phyloP scores from a whole-genome alignment of 2,113 vertebrate genomes.

The Callaeas wilsoni region DNA sequence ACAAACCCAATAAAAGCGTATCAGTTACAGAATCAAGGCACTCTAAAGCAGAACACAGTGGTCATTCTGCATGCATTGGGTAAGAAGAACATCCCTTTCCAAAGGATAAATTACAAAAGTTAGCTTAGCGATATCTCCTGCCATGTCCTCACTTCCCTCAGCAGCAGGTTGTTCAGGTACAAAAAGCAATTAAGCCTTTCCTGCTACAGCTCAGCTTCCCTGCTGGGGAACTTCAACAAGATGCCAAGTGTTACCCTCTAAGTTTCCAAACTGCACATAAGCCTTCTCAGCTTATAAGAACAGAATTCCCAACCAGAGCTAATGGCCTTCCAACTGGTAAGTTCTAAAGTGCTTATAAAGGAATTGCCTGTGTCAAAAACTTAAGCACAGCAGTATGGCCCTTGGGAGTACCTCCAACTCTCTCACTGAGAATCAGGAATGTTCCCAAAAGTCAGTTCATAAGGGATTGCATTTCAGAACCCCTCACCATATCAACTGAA shows the following conservation, averaged over 20 bases:
- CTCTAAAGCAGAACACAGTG: not conserved
- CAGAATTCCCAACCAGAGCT: not conserved
- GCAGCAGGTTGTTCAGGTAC: not conserved
- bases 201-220: not conserved
- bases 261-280: not conserved
- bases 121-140: not conserved
- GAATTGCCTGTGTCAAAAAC: not conserved
- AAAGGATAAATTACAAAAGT: not conserved
- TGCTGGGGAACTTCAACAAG: not conserved
- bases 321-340: not conserved
- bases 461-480: not conserved
- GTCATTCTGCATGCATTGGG: not conserved
- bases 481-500: not conserved
- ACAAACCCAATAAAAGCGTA: not conserved
- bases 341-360: not conserved
- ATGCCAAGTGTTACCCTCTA: not conserved
- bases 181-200: not conserved
- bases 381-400: not conserved
- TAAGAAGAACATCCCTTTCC: not conserved
- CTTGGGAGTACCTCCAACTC: not conserved
- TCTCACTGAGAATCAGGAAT: not conserved
- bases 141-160: not conserved
- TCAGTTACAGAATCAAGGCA: not conserved
- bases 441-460: not conserved
- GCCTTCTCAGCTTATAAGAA: not conserved